These are phyloP conservation scores for Meloidogyne hapla DNA, from an alignment of 1,140 invertebrate species.

Conservation along the genomic window DNA sequence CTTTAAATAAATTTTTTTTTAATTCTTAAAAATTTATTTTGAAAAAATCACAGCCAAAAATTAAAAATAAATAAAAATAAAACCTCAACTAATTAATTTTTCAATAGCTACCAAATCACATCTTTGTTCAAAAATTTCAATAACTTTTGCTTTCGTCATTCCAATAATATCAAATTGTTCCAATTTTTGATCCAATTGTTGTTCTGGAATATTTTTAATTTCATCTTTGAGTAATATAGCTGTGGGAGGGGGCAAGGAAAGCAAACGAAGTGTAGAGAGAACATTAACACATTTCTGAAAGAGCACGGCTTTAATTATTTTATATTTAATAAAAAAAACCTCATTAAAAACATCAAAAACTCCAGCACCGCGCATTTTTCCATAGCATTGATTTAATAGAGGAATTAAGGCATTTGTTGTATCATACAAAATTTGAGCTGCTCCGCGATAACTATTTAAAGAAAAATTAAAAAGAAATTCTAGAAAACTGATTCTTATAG, in stretches of 20 bases:
- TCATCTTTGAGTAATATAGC: conserved; percentile 48
- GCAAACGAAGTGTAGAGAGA: conserved; percentile 39
- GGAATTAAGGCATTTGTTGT: conserved; percentile 42
- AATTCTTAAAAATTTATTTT: too few species aligned
- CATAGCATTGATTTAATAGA: conserved; percentile 34
- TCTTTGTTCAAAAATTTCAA: conserved; percentile 46
- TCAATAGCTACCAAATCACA: conserved; percentile 38
- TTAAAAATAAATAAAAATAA: neutral
- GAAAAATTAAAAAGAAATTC: neutral
- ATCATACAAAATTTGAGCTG: conserved; percentile 46
- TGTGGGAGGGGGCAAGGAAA: conserved; percentile 42
- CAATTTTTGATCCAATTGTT: conserved; percentile 43
- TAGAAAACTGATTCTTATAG: too few species aligned
- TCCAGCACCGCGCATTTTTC: conserved; percentile 25
- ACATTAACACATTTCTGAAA: conserved; percentile 45
- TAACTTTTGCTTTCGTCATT: conserved; percentile 26
- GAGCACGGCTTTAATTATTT: too few species aligned
- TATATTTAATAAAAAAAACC: conserved; percentile 11
- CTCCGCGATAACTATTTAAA: conserved; percentile 36
- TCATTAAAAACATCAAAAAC: conserved; percentile 37
- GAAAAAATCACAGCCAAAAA: neutral
- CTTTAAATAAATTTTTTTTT: too few species aligned
- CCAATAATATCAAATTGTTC: conserved; percentile 41
- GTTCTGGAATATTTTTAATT: conserved; percentile 45
- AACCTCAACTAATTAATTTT: conserved; percentile 11